Evolutionary conservation across 1,140 invertebrate species (phyloP), one percentile per base, ranked within the genome.

Genomic region (Lepidurus packardi): DNA sequence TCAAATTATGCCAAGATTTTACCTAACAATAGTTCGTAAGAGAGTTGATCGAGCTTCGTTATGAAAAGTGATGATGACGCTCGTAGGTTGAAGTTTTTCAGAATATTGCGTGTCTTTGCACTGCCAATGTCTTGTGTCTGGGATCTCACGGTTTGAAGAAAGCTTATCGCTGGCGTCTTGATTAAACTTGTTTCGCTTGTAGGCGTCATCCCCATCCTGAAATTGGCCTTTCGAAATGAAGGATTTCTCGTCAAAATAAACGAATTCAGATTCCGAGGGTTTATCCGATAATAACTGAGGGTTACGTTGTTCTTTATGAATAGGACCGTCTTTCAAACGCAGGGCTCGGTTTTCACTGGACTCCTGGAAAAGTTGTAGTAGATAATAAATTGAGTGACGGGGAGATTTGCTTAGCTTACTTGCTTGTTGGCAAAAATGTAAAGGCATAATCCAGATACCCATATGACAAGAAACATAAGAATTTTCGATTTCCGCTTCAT

Each of bases 1-100:
- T 34, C 3, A 34, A 34, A 34, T 3, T 34, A 34, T 34, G 34
- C 34, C 34, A 34, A 34, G 2, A 34, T 25, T 25, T 25, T 65
- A 65, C 47, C 47, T 65, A n/a, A 95, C 93, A 80, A 98, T 91
- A 24, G 95, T 97, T 65, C 95, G 87, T 16, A 98, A 87, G 10
- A 97, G 87, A 1, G 95, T 96, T 0, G 94, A 97, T 45, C 95
- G 87, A 0, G 95, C 95, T 87, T 98, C 95, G 83, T 98, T 97
- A 87, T 98, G 95, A 85, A 96, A 98, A 79, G 95, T 97, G 80
- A 98, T 97, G 83, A 98, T 96, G 47, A 97, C 93, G 80, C 93
- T 95, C 21, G 95, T 97, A 78, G 92, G 87, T n/a, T 93, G 93
- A 65, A 95, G 85, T 82, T 93, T 89, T 16, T 89, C 87, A 65